These are phyloP conservation scores for Meloidogyne hapla DNA, from an alignment of 1,140 invertebrate species.

Conservation along the genomic window DNA sequence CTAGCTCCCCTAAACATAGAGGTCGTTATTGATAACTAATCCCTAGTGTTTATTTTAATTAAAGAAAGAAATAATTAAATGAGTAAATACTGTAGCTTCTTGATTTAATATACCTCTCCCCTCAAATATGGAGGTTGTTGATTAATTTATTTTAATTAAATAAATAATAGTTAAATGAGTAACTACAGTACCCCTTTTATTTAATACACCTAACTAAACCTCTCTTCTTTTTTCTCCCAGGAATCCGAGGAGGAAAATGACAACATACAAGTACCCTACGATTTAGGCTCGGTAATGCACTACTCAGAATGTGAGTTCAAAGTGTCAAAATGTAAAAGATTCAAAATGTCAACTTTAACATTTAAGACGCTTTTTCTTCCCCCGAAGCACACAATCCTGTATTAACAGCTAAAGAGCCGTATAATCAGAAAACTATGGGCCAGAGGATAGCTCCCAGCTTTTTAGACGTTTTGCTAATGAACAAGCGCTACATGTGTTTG, in stretches of 20 bases:
- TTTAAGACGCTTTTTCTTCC: constrained; percentile 20
- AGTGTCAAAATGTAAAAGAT: background rate
- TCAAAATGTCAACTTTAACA: background rate
- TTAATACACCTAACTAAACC: background rate
- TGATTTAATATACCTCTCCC: too few species aligned
- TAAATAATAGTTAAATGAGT: background rate
- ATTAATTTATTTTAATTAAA: too few species aligned
- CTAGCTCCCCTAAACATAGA: too few species aligned
- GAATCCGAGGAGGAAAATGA: constrained; percentile 26
- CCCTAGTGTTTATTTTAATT: too few species aligned
- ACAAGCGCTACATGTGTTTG: constrained; percentile 33
- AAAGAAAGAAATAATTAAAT: too few species aligned
- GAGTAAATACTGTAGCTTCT: too few species aligned
- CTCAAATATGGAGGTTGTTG: too few species aligned
- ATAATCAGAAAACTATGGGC: constrained; percentile 40
- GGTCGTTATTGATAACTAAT: too few species aligned
- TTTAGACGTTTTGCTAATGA: constrained; percentile 34
- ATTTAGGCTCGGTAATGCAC: constrained; percentile 23
- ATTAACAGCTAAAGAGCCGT: constrained; percentile 28
- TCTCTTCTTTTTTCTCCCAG: constrained; percentile 19
- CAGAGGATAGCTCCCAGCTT: constrained; percentile 31
- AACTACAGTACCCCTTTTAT: background rate
- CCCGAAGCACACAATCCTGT: constrained; percentile 17
- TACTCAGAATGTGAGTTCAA: constrained; percentile 7
- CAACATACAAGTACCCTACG: constrained; percentile 29